phyloP scores from a whole-genome alignment of 2,888 invertebrate species.

The Teleiodes luculella region DNA sequence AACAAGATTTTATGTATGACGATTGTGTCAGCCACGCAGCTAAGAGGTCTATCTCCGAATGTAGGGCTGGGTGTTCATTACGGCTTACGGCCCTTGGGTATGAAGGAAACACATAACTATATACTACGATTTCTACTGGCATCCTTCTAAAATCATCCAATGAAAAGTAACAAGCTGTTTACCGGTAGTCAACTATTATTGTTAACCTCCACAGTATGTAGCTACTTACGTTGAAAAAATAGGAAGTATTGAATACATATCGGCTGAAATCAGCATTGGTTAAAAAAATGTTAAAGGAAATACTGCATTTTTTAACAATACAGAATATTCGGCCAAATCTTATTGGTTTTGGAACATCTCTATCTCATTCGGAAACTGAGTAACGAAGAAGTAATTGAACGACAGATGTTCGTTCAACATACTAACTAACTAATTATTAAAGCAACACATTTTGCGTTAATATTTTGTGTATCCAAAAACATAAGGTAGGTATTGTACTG shows the following conservation, averaged over 20 bases:
- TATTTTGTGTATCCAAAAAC: too few relatives aligned
- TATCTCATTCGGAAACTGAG: too few relatives aligned
- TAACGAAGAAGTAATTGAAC: background rate
- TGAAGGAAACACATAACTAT: conserved; percentile 2
- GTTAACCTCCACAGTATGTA: conserved; percentile 7
- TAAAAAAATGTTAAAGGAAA: too few relatives aligned
- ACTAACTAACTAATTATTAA: too few relatives aligned
- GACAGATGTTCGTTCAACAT: background rate
- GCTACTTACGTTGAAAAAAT: background rate
- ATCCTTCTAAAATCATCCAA: conserved; percentile 50
- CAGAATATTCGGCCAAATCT: too few relatives aligned
- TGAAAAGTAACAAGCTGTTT: background rate
- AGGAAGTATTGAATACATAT: conserved; percentile 17
- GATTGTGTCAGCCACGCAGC: background rate
- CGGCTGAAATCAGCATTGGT: conserved; percentile 25
- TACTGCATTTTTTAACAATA: too few relatives aligned
- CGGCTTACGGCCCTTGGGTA: conserved; percentile 16
- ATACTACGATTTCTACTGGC: conserved; percentile 50
- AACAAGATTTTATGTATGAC: too few relatives aligned
- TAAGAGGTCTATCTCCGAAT: background rate
- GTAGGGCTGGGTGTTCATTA: conserved; percentile 9
- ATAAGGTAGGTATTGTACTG: too few relatives aligned
- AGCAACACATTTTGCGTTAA: too few relatives aligned
- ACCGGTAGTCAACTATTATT: conserved; percentile 33
- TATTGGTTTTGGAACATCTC: too few relatives aligned